Evolutionary conservation across 1,140 invertebrate species (phyloP).

Genomic region (Zaprionus tsacasi): DNA sequence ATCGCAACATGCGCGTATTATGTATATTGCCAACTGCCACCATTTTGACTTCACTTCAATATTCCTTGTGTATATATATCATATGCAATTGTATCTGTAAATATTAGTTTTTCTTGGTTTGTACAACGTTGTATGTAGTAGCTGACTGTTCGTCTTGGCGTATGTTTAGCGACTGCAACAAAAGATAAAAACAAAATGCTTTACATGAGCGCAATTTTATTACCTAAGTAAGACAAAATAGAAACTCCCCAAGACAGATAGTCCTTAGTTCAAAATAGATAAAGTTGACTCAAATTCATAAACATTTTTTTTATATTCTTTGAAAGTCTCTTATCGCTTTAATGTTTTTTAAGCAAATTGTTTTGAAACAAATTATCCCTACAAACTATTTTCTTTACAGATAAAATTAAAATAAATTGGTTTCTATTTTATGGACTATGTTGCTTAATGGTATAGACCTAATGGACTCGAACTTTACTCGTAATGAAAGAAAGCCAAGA

Average conservation of each 20-base stretch:
- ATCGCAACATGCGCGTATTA: constrained; percentile 80
- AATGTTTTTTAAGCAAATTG: neutral
- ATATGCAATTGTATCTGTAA: neutral
- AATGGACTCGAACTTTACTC: neutral
- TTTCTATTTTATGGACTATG: neutral
- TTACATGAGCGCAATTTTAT: neutral
- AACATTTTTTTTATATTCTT: neutral
- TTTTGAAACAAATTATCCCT: neutral
- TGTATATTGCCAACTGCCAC: constrained; percentile 68
- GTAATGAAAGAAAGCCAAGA: neutral
- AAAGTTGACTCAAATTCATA: neutral
- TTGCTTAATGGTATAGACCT: neutral
- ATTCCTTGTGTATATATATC: constrained; percentile 19
- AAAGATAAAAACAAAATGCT: constrained; percentile 15
- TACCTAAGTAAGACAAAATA: constrained; percentile 2
- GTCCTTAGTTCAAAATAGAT: neutral
- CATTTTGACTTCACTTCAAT: constrained; percentile 31
- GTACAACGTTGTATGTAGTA: constrained; percentile 15
- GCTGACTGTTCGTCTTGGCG: constrained; percentile 16
- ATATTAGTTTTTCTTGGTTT: neutral
- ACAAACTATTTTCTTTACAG: too few relatives aligned
- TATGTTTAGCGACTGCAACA: constrained; percentile 43
- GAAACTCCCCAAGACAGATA: neutral
- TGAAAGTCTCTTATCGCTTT: neutral
- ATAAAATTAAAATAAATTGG: neutral